A percentile compares a stretch with the other conserved stretches of the same genome.
Evolutionary conservation across 2,888 invertebrate species (phyloP).

Genomic region (Rotaria macrura): DNA sequence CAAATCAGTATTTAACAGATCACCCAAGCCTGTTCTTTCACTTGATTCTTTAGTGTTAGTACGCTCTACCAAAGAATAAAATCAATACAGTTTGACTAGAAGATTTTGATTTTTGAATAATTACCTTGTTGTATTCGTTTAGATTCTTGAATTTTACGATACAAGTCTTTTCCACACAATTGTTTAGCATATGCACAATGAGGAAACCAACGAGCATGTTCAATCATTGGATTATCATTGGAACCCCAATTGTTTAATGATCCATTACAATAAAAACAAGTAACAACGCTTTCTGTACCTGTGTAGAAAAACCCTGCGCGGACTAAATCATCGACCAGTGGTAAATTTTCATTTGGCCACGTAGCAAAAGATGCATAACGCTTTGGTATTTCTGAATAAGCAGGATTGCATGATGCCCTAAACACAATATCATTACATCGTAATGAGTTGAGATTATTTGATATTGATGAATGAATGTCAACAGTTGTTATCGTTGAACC

Average conservation of each 20-base stretch:
- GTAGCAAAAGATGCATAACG: not conserved
- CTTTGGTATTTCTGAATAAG: not conserved
- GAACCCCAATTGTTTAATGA: not conserved
- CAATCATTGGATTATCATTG: not conserved
- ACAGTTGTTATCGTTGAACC: not conserved
- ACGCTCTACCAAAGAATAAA: no score
- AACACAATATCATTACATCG: not conserved
- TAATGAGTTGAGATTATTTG: not conserved
- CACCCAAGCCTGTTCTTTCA: no score
- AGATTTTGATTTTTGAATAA: no score
- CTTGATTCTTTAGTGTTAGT: no score
- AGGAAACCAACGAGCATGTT: no score
- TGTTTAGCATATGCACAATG: no score
- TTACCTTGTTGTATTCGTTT: no score
- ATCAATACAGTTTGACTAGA: no score
- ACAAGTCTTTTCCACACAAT: no score
- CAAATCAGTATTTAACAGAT: no score
- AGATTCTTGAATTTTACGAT: no score
- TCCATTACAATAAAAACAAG: not conserved
- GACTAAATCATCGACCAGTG: not conserved
- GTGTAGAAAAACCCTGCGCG: not conserved
- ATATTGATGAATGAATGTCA: not conserved
- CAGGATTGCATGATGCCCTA: not conserved
- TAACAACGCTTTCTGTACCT: not conserved
- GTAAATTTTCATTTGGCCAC: not conserved